Base-by-base conservation (phyloP, 2,113 vertebrate species). In the Hipposideros armiger region DNA sequence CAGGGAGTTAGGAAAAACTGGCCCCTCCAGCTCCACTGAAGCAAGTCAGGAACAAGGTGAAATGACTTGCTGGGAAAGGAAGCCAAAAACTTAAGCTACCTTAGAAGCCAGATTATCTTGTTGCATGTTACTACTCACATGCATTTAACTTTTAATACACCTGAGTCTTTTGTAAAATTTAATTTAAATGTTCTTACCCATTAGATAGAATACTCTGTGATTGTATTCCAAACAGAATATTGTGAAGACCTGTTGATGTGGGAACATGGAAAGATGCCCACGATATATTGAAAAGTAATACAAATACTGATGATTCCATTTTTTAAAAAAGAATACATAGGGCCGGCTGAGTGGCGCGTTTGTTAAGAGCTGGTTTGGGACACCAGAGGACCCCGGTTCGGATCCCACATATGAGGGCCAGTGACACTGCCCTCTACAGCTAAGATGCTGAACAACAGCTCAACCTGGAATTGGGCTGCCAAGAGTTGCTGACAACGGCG, bases 121-220 rank as follows among this genome's bases (percentile, higher is more conserved):
- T 56, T 80, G 11, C 26, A 77, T 58, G 30, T 54, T 74, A 73
- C 19, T 52, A 45, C 17, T 14, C 24, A 73, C 32, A 67, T 52
- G 56, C 54, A 52, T 72, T 87, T 92, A 84, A 69, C 72, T 95
- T 64, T 90, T 70, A 93, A 60, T 56, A 91, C n/a, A 92, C 94
- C n/a, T 30, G 47, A 93, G 60, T 40, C 40, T 87, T 82, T 26
- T 45, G 47, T 88, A 84, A 87, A 76, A 40, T 87, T 91, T 87
- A 80, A 17, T 96, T 80, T 36, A 93, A 93, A 78, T 93, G 52
- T 74, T 87, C 54, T 70, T 30, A 70, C n/a, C 52, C 17, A 73
- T 84, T 81, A n/a, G 45, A 84, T 81, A n/a, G 45, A 84, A 42
- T 91, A 72, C 40, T 45, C 24, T 32, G 15, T 74, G 64, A 47